Conservation (phyloP, 2,797 vertebrate genomes). For the Sylvia borin region DNA sequence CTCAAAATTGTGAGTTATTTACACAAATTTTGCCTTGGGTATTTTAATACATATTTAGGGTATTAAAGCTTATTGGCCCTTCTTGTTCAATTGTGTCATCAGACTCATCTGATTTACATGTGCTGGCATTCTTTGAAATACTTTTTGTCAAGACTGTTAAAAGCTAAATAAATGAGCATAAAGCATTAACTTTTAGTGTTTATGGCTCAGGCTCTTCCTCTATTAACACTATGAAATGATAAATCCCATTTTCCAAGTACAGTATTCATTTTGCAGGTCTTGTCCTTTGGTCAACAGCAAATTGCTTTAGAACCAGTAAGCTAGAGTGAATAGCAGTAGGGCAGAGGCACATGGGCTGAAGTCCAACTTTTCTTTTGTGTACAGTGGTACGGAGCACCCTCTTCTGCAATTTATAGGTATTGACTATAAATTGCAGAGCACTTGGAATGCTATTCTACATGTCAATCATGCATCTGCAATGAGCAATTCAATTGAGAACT, state of each 20-base stretch:
- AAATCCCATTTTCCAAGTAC: background rate
- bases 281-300: background rate
- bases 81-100: background rate
- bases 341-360: background rate
- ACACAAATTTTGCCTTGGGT: background rate
- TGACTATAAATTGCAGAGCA: background rate
- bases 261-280: background rate
- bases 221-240: background rate
- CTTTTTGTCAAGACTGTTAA: background rate
- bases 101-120: background rate
- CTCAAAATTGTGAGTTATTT: background rate
- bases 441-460: background rate
- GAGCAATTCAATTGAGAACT: background rate
- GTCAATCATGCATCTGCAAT: background rate
- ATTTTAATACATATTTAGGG: background rate
- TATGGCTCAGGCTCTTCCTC: background rate
- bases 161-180: background rate
- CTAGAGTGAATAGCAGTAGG: background rate
- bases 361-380: background rate
- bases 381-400: background rate
- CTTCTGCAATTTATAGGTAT: background rate
- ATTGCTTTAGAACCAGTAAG: background rate
- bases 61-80: background rate
- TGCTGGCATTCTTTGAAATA: background rate
- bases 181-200: background rate